These are phyloP conservation scores for Anthoscopus minutus DNA, from an alignment of 2,113 vertebrate genomes.

Conservation along the genomic window DNA sequence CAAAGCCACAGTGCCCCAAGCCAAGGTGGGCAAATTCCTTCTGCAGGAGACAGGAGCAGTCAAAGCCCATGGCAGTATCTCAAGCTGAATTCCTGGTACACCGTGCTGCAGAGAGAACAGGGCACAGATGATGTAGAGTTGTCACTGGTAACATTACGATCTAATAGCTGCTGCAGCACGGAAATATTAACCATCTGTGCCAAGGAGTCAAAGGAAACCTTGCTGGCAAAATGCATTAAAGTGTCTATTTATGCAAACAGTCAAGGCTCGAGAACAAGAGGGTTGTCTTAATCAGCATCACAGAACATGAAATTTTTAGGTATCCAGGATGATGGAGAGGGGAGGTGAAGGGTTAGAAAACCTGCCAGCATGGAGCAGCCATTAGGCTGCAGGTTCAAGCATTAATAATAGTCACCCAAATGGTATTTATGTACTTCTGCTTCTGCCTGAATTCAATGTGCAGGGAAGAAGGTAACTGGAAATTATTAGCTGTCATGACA, in stretches of 20 bases:
- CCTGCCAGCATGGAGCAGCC: background rate
- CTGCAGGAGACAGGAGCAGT: background rate
- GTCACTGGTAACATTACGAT: background rate
- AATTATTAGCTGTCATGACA: background rate
- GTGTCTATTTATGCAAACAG: conserved; percentile 16
- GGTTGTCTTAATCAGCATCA: background rate
- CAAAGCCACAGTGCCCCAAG: background rate
- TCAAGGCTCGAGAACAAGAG: background rate
- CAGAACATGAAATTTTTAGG: background rate
- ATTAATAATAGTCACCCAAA: background rate
- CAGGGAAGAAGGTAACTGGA: background rate
- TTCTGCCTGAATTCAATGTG: background rate
- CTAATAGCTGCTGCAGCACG: background rate
- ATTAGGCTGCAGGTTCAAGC: background rate
- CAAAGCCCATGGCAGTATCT: background rate
- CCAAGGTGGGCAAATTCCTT: background rate
- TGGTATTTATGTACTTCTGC: background rate
- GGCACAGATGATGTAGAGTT: background rate
- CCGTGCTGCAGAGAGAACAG: background rate
- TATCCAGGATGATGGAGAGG: background rate
- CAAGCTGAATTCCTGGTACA: background rate
- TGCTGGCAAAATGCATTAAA: conserved; percentile 38
- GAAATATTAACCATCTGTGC: conserved; percentile 51
- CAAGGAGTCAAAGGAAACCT: conserved; percentile 6
- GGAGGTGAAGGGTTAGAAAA: background rate